Percentiles rank a stretch among this genome's conserved stretches.
Conservation (phyloP, 2,888 invertebrate species). For the Macaria liturata region DNA sequence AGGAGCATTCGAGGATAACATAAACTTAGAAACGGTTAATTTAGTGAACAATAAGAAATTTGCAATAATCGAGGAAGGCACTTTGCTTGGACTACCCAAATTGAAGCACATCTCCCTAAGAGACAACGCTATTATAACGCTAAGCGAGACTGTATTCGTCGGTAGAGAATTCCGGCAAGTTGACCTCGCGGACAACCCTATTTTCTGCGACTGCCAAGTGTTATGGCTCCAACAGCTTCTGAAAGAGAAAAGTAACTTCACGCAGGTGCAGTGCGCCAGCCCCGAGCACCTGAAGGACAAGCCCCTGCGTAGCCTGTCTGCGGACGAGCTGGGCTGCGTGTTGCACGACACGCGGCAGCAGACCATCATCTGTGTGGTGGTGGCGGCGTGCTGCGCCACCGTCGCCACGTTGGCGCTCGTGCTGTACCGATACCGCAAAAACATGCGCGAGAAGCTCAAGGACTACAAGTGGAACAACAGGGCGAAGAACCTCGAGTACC, state of each 20-base stretch:
- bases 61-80: conserved; percentile 88
- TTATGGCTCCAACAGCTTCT: conserved; percentile 91
- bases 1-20: conserved; percentile 90
- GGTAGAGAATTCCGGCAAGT: conserved; percentile 90
- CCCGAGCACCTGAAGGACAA: conserved; percentile 89
- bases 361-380: conserved; percentile 89
- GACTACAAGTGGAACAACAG: conserved; percentile 92
- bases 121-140: conserved; percentile 89
- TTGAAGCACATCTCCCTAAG: conserved; percentile 89
- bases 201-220: conserved; percentile 91
- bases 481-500: conserved; percentile 93
- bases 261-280: conserved; percentile 88
- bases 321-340: conserved; percentile 92
- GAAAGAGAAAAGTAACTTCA: conserved; percentile 86
- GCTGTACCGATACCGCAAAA: conserved; percentile 90
- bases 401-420: conserved; percentile 88
- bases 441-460: conserved; percentile 91
- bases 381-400: conserved; percentile 88
- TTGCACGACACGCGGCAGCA: conserved; percentile 91
- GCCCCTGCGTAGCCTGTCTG: conserved; percentile 86
- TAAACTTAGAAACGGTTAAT: conserved; percentile 90
- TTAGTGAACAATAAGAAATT: conserved; percentile 91
- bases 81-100: conserved; percentile 90
- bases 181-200: conserved; percentile 92
- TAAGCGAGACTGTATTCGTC: conserved; percentile 91